Percentiles rank a stretch among this genome's conserved stretches.
These are phyloP conservation scores for Montifringilla adamsi DNA, from an alignment of 2,113 vertebrate species.

Conservation along the genomic window DNA sequence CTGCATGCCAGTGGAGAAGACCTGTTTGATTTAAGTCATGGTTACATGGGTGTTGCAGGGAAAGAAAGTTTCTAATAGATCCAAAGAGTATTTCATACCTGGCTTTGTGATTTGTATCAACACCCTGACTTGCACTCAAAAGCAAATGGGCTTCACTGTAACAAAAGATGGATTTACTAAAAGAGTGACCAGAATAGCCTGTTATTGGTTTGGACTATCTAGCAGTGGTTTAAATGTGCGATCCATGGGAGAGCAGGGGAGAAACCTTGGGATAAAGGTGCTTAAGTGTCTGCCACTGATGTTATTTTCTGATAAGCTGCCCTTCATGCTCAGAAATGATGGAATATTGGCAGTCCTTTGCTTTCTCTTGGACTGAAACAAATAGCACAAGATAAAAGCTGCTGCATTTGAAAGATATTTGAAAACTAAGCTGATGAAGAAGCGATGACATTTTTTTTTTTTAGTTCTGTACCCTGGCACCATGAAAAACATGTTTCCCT, in stretches of 20 bases:
- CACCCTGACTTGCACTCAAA: not conserved
- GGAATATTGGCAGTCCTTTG: conserved; percentile 58
- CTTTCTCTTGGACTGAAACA: conserved; percentile 47
- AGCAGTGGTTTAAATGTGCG: conserved; percentile 60
- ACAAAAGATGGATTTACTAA: not conserved
- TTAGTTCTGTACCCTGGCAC: not conserved
- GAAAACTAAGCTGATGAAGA: conserved; percentile 54
- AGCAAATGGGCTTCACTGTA: not conserved
- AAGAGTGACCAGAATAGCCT: not conserved
- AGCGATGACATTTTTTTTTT: not conserved
- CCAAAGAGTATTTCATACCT: not conserved
- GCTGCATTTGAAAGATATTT: conserved; percentile 50
- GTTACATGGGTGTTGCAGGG: not conserved
- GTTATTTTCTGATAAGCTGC: conserved; percentile 75
- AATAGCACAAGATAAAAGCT: conserved; percentile 6
- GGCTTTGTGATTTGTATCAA: not conserved
- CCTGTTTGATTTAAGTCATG: not conserved
- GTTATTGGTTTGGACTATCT: conserved; percentile 1
- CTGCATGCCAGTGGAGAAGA: not conserved
- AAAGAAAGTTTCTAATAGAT: not conserved
- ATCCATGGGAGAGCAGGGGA: conserved; percentile 52
- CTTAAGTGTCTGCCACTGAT: conserved; percentile 66
- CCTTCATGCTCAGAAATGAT: conserved; percentile 61
- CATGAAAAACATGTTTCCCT: not conserved
- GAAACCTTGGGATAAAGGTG: conserved; percentile 69